Conservation (phyloP, 2,888 invertebrate genomes). For the Torymus tubicola region DNA sequence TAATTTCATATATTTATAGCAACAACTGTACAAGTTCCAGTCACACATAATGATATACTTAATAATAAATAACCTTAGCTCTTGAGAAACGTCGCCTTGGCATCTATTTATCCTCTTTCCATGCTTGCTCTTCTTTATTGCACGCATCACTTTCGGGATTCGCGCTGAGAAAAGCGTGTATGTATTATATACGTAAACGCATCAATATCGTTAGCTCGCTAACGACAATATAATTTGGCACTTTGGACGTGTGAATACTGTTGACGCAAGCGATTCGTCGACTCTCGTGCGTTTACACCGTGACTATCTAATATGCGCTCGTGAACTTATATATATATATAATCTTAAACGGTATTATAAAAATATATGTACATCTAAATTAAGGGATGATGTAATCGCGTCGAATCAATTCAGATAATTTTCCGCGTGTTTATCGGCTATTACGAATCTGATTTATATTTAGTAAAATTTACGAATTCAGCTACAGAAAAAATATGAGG, state of each 20-base stretch:
- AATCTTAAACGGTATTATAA: conserved; percentile 40
- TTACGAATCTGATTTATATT: background rate
- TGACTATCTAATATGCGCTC: background rate
- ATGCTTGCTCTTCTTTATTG: conserved; percentile 43
- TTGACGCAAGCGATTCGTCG: conserved; percentile 27
- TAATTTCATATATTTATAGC: conserved; percentile 76
- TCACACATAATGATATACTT: conserved; percentile 69
- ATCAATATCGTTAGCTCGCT: background rate
- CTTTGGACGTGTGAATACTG: conserved; percentile 53
- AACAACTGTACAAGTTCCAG: conserved; percentile 76
- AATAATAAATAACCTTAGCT: conserved; percentile 61
- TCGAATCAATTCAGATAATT: conserved; percentile 26
- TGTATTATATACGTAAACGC: too few species aligned
- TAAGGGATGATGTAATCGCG: conserved; percentile 13
- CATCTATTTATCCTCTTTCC: background rate
- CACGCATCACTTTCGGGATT: conserved; percentile 49
- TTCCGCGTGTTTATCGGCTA: background rate
- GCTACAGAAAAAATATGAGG: too few species aligned
- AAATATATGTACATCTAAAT: conserved; percentile 46
- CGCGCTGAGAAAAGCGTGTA: conserved; percentile 55
- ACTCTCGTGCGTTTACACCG: conserved; percentile 18
- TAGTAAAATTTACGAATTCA: background rate
- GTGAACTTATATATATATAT: conserved; percentile 38
- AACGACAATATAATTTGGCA: conserved; percentile 48
- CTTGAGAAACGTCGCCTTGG: conserved; percentile 37